Conservation (phyloP, 2,113 vertebrate genomes). For the Saccopteryx bilineata region DNA sequence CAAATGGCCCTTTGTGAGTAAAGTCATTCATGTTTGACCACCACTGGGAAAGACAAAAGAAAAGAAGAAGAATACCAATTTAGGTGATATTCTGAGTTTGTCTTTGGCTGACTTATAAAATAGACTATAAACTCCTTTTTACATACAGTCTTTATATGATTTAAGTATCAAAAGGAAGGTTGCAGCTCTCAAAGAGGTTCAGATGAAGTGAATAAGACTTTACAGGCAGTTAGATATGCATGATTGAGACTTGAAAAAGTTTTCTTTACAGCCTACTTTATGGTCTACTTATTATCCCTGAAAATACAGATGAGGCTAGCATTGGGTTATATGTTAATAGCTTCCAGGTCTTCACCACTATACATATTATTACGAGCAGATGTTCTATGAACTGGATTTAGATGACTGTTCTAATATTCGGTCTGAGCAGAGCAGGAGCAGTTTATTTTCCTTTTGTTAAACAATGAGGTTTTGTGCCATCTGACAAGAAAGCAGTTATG, state of each 20-base stretch:
- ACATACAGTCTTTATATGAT: not conserved
- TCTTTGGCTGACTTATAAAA: not conserved
- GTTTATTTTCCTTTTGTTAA: constrained; percentile 51
- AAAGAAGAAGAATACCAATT: not conserved
- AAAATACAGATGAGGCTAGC: not conserved
- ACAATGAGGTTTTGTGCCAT: constrained; percentile 42
- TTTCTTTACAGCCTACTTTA: not conserved
- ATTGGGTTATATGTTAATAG: not conserved
- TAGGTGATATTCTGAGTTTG: not conserved
- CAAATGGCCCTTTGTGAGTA: not conserved
- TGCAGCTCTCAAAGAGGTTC: not conserved
- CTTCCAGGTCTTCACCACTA: not conserved
- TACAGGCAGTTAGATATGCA: not conserved
- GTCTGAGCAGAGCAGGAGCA: not conserved
- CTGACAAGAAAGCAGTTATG: constrained; percentile 41
- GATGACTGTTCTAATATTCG: not conserved
- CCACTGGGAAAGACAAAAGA: not conserved
- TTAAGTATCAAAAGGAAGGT: not conserved
- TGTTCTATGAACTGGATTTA: not conserved
- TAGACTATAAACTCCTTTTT: not conserved
- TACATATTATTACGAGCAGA: not conserved
- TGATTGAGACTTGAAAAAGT: not conserved
- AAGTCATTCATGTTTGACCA: not conserved
- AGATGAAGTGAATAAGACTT: not conserved
- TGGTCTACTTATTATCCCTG: not conserved